phyloP scores from a whole-genome alignment of 2,888 invertebrate genomes.

The Agapostemon virescens region DNA sequence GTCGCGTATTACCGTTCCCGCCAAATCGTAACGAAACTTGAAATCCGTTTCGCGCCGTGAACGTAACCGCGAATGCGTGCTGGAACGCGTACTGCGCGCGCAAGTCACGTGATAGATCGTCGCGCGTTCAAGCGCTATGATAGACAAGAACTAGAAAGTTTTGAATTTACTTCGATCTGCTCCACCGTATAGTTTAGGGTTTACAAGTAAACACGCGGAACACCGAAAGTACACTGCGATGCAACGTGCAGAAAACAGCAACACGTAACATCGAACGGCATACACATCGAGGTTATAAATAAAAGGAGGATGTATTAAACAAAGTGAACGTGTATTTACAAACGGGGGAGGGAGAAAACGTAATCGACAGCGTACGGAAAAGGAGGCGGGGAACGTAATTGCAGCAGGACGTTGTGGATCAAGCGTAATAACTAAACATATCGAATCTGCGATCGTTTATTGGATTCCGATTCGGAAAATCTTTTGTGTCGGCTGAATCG shows the following conservation, averaged over 20 bases:
- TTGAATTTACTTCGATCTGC: slow-evolving; percentile 38
- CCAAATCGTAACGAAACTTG: neutral
- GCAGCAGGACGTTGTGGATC: slow-evolving; percentile 31
- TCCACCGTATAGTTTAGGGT: slow-evolving; percentile 2
- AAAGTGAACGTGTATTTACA: slow-evolving; percentile 71
- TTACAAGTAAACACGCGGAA: neutral
- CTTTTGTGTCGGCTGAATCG: slow-evolving; percentile 39
- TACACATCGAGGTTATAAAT: slow-evolving; percentile 58
- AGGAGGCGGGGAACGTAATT: neutral
- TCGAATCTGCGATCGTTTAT: slow-evolving; percentile 33
- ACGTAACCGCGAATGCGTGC: neutral
- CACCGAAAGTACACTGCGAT: slow-evolving; percentile 24
- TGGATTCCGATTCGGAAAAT: slow-evolving; percentile 27
- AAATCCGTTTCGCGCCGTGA: neutral
- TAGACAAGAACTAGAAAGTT: too few relatives aligned
- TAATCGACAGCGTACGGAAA: slow-evolving; percentile 25
- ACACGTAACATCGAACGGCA: slow-evolving; percentile 31
- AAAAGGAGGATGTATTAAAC: slow-evolving; percentile 63
- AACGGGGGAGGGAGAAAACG: slow-evolving; percentile 33
- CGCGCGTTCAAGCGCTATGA: neutral
- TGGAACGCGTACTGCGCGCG: neutral
- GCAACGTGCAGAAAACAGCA: slow-evolving; percentile 52
- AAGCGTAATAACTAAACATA: slow-evolving; percentile 34
- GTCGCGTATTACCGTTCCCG: neutral
- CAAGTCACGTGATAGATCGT: neutral